A percentile compares a stretch with the other conserved stretches of the same genome.
Conservation (phyloP, 2,888 invertebrate genomes). For the Tenodera sinensis region DNA sequence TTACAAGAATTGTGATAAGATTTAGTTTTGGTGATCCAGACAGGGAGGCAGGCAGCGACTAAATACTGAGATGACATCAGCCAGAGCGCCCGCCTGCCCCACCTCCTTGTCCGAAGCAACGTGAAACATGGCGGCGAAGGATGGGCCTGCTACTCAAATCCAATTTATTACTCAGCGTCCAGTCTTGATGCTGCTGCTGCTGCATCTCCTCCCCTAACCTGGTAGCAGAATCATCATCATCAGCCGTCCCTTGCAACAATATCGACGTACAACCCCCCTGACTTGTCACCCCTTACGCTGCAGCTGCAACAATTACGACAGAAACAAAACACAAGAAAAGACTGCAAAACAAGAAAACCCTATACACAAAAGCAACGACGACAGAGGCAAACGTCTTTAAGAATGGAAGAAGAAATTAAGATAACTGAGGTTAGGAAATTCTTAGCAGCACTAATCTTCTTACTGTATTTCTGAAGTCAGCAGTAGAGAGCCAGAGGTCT, state of each 20-base stretch:
- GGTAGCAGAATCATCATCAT: not conserved
- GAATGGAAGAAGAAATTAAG: no score
- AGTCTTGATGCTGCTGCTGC: conserved; percentile 13
- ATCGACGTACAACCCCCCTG: not conserved
- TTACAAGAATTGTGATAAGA: no score
- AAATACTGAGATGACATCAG: not conserved
- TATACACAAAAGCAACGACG: no score
- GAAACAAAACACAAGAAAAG: not conserved
- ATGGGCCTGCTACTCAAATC: conserved; percentile 9
- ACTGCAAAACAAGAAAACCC: no score
- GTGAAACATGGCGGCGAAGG: conserved; percentile 1
- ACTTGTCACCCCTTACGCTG: not conserved
- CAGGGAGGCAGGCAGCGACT: not conserved
- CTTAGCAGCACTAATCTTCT: no score
- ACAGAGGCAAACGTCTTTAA: no score
- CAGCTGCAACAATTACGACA: not conserved
- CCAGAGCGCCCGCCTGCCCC: not conserved
- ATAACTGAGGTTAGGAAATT: no score
- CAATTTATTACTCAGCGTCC: conserved; percentile 14
- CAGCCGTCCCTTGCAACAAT: conserved; percentile 2
- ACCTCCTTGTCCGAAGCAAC: not conserved
- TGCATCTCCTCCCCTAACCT: not conserved
- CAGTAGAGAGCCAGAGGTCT: no score
- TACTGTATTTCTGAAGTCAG: no score
- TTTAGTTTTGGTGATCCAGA: no score